These are phyloP conservation scores for Pogonomyrmex californicus DNA, from an alignment of 1,140 invertebrate genomes.

Conservation along the genomic window DNA sequence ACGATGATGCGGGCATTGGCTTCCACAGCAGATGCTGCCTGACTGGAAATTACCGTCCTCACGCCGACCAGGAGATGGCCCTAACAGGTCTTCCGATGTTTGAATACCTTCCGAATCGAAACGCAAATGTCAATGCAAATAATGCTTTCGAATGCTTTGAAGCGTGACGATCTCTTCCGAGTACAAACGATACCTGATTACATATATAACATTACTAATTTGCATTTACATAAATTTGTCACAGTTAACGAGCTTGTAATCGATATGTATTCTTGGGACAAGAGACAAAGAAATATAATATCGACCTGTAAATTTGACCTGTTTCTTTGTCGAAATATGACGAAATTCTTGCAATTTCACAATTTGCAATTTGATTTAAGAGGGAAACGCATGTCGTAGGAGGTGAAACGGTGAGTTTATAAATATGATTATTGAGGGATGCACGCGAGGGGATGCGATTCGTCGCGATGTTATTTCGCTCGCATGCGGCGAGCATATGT, in stretches of 20 bases:
- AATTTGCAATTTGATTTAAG: background rate
- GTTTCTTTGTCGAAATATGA: background rate
- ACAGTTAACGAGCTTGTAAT: background rate
- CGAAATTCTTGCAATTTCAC: background rate
- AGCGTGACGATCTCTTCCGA: background rate
- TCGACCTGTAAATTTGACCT: background rate
- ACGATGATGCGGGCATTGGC: constrained; percentile 53
- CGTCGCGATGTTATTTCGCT: constrained; percentile 13
- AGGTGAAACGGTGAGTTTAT: background rate
- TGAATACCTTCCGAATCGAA: constrained; percentile 1
- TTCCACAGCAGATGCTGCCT: constrained; percentile 38
- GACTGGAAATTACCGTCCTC: constrained; percentile 56
- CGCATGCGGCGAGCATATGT: constrained; percentile 47
- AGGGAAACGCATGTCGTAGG: background rate
- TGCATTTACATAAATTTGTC: constrained; percentile 16
- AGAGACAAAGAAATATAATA: background rate
- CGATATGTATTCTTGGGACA: background rate
- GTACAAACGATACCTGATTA: background rate
- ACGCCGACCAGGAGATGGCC: constrained; percentile 23
- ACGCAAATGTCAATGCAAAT: background rate
- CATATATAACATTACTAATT: background rate
- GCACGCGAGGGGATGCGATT: background rate
- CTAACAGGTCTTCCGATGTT: constrained; percentile 29
- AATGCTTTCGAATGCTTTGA: background rate
- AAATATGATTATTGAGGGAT: constrained; percentile 24